A percentile compares a stretch with the other conserved stretches of the same genome.
These are phyloP conservation scores for Artibeus lituratus DNA, from an alignment of 2,797 vertebrate genomes.

Conservation along the genomic window DNA sequence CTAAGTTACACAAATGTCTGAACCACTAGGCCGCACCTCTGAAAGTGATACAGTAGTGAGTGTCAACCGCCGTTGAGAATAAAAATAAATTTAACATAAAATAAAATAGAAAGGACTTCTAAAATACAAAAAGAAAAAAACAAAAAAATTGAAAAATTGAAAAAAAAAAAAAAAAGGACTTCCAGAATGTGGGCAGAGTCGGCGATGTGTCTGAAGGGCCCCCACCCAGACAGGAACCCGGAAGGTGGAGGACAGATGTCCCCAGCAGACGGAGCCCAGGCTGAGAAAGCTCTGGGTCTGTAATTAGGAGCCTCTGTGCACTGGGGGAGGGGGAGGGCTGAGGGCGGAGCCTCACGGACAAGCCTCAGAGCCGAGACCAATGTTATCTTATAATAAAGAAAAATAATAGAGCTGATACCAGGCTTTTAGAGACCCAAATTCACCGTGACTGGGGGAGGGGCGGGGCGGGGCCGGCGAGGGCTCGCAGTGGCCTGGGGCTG, in stretches of 20 bases:
- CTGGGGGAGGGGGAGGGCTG: not conserved
- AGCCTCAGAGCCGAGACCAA: constrained; percentile 30
- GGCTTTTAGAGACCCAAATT: constrained; percentile 37
- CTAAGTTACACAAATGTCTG: not conserved
- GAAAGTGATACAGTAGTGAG: not conserved
- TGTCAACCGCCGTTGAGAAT: not conserved
- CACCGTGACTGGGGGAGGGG: constrained; percentile 23
- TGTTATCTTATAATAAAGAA: constrained; percentile 42
- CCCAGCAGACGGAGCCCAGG: not conserved
- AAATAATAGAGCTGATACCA: constrained; percentile 30
- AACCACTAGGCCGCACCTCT: not conserved
- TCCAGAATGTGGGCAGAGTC: not conserved
- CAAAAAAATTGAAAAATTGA: too few species aligned
- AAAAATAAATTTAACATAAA: not conserved
- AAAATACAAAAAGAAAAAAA: not conserved
- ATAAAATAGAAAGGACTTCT: not conserved
- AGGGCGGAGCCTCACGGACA: not conserved
- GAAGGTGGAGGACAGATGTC: not conserved
- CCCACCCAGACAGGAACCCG: not conserved
- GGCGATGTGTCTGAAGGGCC: not conserved
- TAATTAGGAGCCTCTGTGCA: not conserved
- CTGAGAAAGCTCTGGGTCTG: not conserved
- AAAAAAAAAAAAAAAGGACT: not conserved
- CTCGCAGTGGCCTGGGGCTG: not conserved
- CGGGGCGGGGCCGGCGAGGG: not conserved